Evolutionary conservation across 64 coral and sea anemone species (phyloP), one percentile per base, ranked within the genome.

Genomic region (Montipora cactus): DNA sequence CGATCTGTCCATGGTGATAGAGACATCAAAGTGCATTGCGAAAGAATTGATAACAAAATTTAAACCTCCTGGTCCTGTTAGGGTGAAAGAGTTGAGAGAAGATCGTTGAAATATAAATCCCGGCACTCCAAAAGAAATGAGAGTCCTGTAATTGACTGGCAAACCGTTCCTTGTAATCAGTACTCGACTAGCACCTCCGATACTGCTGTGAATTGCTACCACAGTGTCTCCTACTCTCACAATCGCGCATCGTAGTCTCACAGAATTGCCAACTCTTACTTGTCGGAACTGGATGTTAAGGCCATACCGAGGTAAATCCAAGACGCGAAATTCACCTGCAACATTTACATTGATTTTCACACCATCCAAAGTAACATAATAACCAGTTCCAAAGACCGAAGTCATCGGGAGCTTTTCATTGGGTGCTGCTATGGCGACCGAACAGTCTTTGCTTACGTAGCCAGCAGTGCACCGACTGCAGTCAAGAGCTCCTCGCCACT

Each of bases 21-120:
- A 68, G 37, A 94, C 76, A 70, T 94, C 97, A 90, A 99, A 79
- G 67, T 99, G 91, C 50, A 95, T 89, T 46, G 73, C 49, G 20
- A 87, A 84, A 72, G 95, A 92, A 68, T 94, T 96, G 25, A 99
- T 74, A 11, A 94, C 58, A 85, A 99, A 81, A 16, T 59, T 55
- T 52, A 99, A 99, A 49, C 90, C 90, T 76, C 67, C 97, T 92
- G 95, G 97, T 12, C 97, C 97, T n/a, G 71, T 89, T n/a, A 99
- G 66, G 21, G 50, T 92, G 49, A 89, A 96, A 11, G 70, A 79
- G 37, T 92, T 73, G 74, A 94, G 89, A 1, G 97, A 99, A 2
- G 61, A 79, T 87, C 84, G 91, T 90, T 62, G 62, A 81, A 94
- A 99, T n/a, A 87, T 66, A 87, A 99, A 99, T 78, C 97, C 95